Conservation (phyloP, 2,888 invertebrate species). For the Macrostomum cliftonense region DNA sequence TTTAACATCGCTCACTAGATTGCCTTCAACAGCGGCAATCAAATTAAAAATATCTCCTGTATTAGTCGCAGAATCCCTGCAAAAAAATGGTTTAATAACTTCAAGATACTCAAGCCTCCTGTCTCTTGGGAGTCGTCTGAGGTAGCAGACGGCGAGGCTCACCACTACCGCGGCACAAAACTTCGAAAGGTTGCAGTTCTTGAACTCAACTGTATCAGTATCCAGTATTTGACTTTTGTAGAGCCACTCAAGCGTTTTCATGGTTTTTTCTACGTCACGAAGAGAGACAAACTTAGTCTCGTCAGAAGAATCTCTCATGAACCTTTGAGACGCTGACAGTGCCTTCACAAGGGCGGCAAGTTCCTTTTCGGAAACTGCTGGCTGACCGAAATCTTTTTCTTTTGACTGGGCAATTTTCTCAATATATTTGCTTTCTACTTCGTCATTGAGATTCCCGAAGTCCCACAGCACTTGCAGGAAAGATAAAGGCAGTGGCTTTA, state of each 20-base stretch:
- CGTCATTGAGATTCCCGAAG: slow-evolving; percentile 25
- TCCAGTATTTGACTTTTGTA: not conserved
- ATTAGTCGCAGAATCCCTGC: not conserved
- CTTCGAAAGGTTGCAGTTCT: no score
- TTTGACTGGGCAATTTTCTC: slow-evolving; percentile 21
- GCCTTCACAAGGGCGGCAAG: not conserved
- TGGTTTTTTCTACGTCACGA: not conserved
- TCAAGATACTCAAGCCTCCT: no score
- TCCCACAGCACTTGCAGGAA: slow-evolving; percentile 31
- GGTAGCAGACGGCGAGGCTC: no score
- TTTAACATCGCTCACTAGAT: slow-evolving; percentile 20
- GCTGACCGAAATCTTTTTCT: not conserved
- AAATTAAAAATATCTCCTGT: not conserved
- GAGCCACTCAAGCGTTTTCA: not conserved
- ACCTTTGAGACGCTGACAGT: not conserved
- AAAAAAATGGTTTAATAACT: no score
- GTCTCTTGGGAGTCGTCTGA: no score
- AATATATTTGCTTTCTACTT: slow-evolving; percentile 25
- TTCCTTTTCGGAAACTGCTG: not conserved
- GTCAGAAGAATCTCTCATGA: not conserved
- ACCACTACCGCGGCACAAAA: no score
- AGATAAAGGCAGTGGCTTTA: slow-evolving; percentile 29
- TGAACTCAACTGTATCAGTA: no score
- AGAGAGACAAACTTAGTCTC: slow-evolving; percentile 1
- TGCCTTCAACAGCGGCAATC: slow-evolving; percentile 21